A percentile compares a stretch with the other conserved stretches of the same genome.
Evolutionary conservation across 2,797 vertebrate species (phyloP).

Genomic region (Diplodus sargus): DNA sequence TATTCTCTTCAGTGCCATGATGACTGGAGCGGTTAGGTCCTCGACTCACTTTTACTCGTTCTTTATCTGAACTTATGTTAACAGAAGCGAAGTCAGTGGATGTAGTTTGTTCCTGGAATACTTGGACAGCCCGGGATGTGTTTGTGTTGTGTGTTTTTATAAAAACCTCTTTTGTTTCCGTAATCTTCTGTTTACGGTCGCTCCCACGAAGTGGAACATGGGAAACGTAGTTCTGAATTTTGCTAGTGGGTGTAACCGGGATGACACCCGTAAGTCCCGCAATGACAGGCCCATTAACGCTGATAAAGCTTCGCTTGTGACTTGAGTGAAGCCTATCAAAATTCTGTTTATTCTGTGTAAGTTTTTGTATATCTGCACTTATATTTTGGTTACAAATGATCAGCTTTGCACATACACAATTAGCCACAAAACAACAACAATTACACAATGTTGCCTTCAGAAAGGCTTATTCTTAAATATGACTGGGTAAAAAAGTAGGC

Average conservation of each 20-base stretch:
- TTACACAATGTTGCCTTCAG: too few relatives aligned
- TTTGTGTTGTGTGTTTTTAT: conserved; percentile 71
- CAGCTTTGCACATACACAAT: too few relatives aligned
- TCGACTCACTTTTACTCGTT: background rate
- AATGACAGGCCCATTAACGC: too few relatives aligned
- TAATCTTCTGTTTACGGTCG: conserved; percentile 68
- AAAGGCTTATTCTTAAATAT: too few relatives aligned
- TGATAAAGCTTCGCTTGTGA: too few relatives aligned
- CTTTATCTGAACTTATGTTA: conserved; percentile 30
- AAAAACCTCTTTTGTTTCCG: conserved; percentile 73
- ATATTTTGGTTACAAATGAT: too few relatives aligned
- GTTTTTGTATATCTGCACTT: too few relatives aligned
- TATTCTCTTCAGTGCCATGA: conserved; percentile 79
- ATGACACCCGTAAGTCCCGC: too few relatives aligned
- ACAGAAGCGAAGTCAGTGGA: conserved; percentile 55
- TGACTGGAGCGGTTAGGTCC: conserved; percentile 29
- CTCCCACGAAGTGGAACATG: conserved; percentile 32
- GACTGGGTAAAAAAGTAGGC: too few relatives aligned
- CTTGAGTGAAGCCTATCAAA: too few relatives aligned
- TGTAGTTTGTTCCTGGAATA: conserved; percentile 73
- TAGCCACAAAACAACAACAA: too few relatives aligned
- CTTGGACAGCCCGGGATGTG: conserved; percentile 60
- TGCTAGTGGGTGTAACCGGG: background rate
- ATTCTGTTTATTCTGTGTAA: too few relatives aligned
- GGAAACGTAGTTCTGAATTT: conserved; percentile 62